Conservation (phyloP, 2,113 vertebrate species). For the Pitta sordida region DNA sequence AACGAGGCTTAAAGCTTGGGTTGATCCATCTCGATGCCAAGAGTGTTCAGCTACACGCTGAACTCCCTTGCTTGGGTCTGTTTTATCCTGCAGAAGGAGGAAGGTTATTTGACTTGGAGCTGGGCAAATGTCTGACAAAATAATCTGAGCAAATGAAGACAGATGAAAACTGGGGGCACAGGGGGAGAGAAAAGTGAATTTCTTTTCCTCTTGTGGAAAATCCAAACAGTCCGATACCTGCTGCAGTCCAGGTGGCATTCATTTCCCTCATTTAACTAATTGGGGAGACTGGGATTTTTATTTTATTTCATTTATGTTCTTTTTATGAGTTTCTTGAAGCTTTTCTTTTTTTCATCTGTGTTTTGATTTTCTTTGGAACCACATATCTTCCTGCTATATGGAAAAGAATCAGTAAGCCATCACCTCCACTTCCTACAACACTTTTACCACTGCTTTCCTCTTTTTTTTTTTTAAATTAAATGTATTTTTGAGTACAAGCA, state of each 20-base stretch:
- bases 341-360: neutral
- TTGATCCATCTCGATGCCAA: conserved; percentile 27
- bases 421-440: conserved; percentile 31
- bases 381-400: conserved; percentile 12
- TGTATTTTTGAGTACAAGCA: neutral
- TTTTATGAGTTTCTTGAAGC: conserved; percentile 18
- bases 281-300: conserved; percentile 43
- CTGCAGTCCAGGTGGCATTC: conserved; percentile 57
- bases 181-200: conserved; percentile 19
- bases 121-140: conserved; percentile 52
- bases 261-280: conserved; percentile 54
- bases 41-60: neutral
- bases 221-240: conserved; percentile 44
- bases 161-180: conserved; percentile 44
- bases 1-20: neutral
- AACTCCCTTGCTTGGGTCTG: neutral
- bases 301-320: conserved; percentile 31
- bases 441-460: neutral
- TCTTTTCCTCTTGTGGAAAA: conserved; percentile 40
- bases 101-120: conserved; percentile 59
- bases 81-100: conserved; percentile 6
- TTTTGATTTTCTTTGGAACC: conserved; percentile 46
- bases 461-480: neutral
- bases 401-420: conserved; percentile 27
- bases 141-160: conserved; percentile 52